Evolutionary conservation across 2,797 vertebrate species (phyloP), one percentile per base, ranked within the genome.

Genomic region (Molothrus aeneus): DNA sequence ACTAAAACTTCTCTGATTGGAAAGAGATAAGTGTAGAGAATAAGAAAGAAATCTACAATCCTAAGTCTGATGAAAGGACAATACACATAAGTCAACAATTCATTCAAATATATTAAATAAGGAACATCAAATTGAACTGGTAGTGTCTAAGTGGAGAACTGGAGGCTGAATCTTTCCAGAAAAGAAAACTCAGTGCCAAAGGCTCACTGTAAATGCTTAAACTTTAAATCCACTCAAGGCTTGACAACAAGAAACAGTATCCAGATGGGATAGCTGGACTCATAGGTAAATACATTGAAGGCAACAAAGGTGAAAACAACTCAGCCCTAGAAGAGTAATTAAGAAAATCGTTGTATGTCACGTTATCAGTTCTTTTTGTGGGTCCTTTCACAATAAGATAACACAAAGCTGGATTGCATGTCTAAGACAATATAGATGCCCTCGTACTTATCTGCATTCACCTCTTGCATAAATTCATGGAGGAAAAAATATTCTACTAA

Each of bases 341-440:
- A 71, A 48, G 8, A 45, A 77, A 90, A 65, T 48, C 0, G 24
- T 66, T 59, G 10, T 28, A 29, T 14, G 24, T 15, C 42, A 29
- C 2, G 0, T 42, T 12, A 48, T 25, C 3, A 0, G 11, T 25
- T 80, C 17, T 34, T 83, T 22, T 15, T 25, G 9, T 43, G 36
- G 4, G 17, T 82, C 2, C 21, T 79, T 36, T 68, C 28, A 63
- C 12, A 80, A 10, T 4, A 57, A 61, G 26, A 17, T 34, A 64
- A 11, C 10, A 50, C 12, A 74, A 40, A 81, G 16, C 6, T 38
- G 7, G 3, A 22, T 66, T 78, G 26, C n/a, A 28, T 17, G 5
- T 26, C 13, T 63, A 45, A 32, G 9, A 17, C 17, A 73, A 11
- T 34, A 21, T 4, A 24, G 43, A 71, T 71, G 19, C 6, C 36